Conservation (phyloP, 2,888 invertebrate genomes). For the Melieria omissa region DNA sequence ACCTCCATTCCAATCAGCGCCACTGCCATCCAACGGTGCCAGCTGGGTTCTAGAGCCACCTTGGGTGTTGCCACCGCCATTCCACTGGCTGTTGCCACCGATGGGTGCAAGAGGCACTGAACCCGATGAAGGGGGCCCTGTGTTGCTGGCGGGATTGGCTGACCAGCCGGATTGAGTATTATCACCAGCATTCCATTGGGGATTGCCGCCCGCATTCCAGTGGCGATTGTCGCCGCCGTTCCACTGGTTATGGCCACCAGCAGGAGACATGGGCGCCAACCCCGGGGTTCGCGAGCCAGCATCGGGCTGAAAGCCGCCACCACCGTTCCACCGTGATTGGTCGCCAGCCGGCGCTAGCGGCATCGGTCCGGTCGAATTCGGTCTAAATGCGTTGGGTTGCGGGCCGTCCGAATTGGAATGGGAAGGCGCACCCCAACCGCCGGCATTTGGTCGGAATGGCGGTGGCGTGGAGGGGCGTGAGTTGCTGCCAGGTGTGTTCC, state of each 20-base stretch:
- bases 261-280: neutral
- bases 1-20: neutral
- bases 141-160: neutral
- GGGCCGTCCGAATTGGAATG: no score
- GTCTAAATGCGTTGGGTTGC: no score
- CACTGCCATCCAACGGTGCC: slow-evolving; percentile 14
- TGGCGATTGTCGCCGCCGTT: neutral
- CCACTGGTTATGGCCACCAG: neutral
- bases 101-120: slow-evolving; percentile 15
- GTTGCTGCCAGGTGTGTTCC: no score
- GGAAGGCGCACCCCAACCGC: neutral
- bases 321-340: neutral
- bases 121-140: neutral
- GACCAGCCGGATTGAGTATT: no score
- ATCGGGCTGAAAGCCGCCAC: neutral
- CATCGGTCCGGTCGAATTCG: no score
- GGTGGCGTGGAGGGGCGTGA: no score
- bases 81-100: neutral
- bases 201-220: neutral
- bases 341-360: no score
- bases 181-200: neutral
- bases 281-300: no score
- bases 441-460: neutral
- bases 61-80: neutral
- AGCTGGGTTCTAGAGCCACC: slow-evolving; percentile 5